phyloP scores from a whole-genome alignment of 2,888 invertebrate genomes.

The Scrobipalpa costella region DNA sequence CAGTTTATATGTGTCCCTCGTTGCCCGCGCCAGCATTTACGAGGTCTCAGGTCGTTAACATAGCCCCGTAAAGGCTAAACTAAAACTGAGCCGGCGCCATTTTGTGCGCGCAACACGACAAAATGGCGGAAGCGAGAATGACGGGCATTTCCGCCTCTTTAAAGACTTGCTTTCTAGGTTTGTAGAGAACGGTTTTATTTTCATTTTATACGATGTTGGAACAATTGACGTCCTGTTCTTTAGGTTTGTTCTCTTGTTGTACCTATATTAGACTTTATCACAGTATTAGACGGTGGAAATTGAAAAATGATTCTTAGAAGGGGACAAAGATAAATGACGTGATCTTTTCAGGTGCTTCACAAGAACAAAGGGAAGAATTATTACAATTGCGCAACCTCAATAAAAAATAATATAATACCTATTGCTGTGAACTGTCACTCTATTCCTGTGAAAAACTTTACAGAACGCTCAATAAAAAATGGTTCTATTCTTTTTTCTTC shows the following conservation, averaged over 20 bases:
- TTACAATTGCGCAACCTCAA: no score
- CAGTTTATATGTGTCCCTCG: background rate
- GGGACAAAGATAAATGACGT: no score
- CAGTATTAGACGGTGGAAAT: no score
- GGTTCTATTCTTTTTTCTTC: background rate
- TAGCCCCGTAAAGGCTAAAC: constrained; percentile 39
- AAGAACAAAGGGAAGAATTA: no score
- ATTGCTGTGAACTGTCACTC: no score
- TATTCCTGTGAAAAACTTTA: no score
- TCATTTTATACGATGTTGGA: background rate
- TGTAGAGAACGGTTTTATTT: background rate
- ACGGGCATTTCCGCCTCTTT: constrained; percentile 10
- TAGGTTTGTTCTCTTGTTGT: background rate
- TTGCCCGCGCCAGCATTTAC: constrained; percentile 35
- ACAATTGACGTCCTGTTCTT: background rate
- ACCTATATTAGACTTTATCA: no score
- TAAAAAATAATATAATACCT: no score
- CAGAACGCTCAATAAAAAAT: no score
- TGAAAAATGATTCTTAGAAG: no score
- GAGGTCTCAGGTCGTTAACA: constrained; percentile 41
- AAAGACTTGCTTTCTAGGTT: background rate
- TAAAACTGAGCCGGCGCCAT: constrained; percentile 37
- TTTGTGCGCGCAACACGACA: constrained; percentile 22
- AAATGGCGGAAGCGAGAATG: constrained; percentile 24
- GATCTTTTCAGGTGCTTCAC: no score